Base-by-base conservation (phyloP, 2,888 invertebrate species). In the Zootermopsis nevadensis region DNA sequence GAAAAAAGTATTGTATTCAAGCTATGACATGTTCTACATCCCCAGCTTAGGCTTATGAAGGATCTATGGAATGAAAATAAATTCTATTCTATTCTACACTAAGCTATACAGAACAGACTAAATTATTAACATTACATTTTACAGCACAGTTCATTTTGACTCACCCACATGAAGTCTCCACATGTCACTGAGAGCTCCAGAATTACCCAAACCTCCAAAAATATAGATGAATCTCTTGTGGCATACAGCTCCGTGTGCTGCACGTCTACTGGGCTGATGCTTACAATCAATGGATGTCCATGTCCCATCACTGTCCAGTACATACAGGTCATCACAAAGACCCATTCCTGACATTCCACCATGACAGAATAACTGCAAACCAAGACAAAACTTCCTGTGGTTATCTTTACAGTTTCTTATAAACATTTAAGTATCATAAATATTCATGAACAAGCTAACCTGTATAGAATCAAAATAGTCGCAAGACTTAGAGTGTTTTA, bases 181-280 rank as follows among this genome's bases (percentile, higher is more conserved):
- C 30, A 84, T 76, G 83, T 84, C 84, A 10, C 69, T 77, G 0
- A 84, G 69, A 42, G 79, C 82, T 12, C 82, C 82, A 22, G 79
- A 80, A 1, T 67, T 38, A 22, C 82, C 81, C 22, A 84, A 69
- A 22, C 84, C 84, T 33, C 84, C 84, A 42, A 83, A 83, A 19
- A 84, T 76, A 77, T 84, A 84, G 38, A 84, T 42, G n/a, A 67
- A 38, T 31, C 27, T 67, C 31, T 77, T 48, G 24, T 82, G 77
- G 33, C 33, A 33, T n/a, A 82, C 83, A 15, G 80, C 84, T 27
- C 83, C 84, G 72, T 84, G 84, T 38, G 83, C 82, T 31, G 84
- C 84, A 31, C 84, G 79, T 2, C 60, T 77, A 31, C 76, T 80
- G n/a, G 84, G 84, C 42, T 69, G 79, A 27, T 10, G 33, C 22